A percentile compares a stretch with the other conserved stretches of the same genome.
These are phyloP conservation scores for Gymnocheta viridis DNA, from an alignment of 2,888 invertebrate species.

Conservation along the genomic window DNA sequence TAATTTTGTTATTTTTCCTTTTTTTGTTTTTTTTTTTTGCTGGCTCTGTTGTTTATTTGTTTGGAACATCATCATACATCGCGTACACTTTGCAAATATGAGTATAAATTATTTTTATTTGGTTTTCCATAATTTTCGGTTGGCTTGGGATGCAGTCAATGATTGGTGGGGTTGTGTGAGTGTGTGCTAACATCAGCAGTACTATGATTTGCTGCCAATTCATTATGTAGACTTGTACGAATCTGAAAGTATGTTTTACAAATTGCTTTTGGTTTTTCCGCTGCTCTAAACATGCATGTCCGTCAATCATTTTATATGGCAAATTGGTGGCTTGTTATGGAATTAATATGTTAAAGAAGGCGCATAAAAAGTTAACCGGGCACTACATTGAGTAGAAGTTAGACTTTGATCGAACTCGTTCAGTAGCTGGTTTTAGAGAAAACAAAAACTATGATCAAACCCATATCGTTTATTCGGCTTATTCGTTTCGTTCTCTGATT, in stretches of 20 bases:
- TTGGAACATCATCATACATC: conserved; percentile 78
- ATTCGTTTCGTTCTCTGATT: too few relatives aligned
- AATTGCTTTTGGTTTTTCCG: conserved; percentile 38
- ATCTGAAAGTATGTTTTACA: conserved; percentile 15
- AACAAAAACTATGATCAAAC: too few relatives aligned
- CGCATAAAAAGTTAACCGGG: not conserved
- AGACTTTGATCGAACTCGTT: too few relatives aligned
- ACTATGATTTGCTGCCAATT: conserved; percentile 7
- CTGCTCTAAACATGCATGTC: conserved; percentile 22
- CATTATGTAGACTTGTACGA: conserved; percentile 12
- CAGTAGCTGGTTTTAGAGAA: too few relatives aligned
- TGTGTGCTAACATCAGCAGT: not conserved
- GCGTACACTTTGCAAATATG: conserved; percentile 59
- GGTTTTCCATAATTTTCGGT: conserved; percentile 19
- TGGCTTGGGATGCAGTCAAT: conserved; percentile 20
- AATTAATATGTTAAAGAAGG: not conserved
- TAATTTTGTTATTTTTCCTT: conserved; percentile 1
- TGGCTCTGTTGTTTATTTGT: conserved; percentile 66
- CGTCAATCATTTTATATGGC: conserved; percentile 45
- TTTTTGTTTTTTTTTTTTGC: conserved; percentile 58
- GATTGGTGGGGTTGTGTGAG: conserved; percentile 29
- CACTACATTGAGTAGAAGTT: not conserved
- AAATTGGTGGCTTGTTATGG: conserved; percentile 31
- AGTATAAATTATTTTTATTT: conserved; percentile 44
- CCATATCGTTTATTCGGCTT: too few relatives aligned